Percentiles rank a stretch among this genome's conserved stretches.
Conservation (phyloP, 2,888 invertebrate genomes). For the Perizoma flavofasciatum region DNA sequence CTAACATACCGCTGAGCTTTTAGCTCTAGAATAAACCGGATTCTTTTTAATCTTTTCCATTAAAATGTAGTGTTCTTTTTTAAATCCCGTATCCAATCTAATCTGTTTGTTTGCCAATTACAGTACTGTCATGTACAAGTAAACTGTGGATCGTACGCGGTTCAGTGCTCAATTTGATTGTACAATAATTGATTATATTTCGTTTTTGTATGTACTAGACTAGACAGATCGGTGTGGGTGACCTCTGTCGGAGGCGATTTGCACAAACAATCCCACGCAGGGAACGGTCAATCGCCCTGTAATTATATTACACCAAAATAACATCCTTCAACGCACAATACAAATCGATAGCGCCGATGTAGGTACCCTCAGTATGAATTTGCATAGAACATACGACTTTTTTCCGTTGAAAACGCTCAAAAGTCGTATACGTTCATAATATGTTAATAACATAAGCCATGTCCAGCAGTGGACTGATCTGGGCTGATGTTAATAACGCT, state of each 20-base stretch:
- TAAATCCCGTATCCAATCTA: slow-evolving; percentile 13
- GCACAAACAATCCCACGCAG: background rate
- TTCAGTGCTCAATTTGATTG: slow-evolving; percentile 25
- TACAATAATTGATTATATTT: slow-evolving; percentile 24
- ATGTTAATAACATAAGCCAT: too few relatives aligned
- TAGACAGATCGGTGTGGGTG: background rate
- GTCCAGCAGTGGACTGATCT: too few relatives aligned
- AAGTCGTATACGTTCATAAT: too few relatives aligned
- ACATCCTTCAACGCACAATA: too few relatives aligned
- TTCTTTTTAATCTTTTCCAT: background rate
- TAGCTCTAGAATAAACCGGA: background rate
- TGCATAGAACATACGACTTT: too few relatives aligned
- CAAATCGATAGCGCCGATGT: too few relatives aligned
- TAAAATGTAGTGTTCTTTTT: background rate
- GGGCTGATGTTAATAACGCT: too few relatives aligned
- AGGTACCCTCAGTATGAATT: too few relatives aligned
- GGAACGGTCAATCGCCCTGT: too few relatives aligned
- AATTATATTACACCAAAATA: too few relatives aligned
- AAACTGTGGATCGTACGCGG: slow-evolving; percentile 20
- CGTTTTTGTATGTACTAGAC: slow-evolving; percentile 8
- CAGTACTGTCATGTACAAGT: slow-evolving; percentile 26
- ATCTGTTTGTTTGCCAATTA: slow-evolving; percentile 24
- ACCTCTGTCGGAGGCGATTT: background rate
- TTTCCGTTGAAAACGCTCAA: too few relatives aligned
- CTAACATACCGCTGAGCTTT: background rate